Evolutionary conservation across 2,888 invertebrate genomes (phyloP), one percentile per base, ranked within the genome.

Genomic region (Eupithecia vulgata): DNA sequence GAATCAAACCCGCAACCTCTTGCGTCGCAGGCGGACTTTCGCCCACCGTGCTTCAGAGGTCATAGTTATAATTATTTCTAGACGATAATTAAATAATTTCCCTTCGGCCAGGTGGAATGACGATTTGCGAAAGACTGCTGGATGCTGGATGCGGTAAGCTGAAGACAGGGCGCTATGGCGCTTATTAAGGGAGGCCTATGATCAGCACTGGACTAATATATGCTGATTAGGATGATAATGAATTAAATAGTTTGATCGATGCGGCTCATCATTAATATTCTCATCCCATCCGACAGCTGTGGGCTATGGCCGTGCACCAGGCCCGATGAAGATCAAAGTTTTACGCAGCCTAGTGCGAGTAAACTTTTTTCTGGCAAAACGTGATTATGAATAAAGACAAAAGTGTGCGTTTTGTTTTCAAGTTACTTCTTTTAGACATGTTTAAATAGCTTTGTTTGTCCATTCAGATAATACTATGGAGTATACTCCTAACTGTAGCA

Each of bases 401-500:
- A 48, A 48, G 8, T n/a, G 8, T 8, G n/a, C 8, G 8, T 48
- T 57, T 5, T 57, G 10, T 57, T 57, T 57, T 25, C 25, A 25
- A 25, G 57, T 12, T 25, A 12, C 57, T 13, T 4, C n/a, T 52
- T 21, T 48, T 52, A 8, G 21, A 52, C 21, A 57, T 5, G 1
- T 57, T 57, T 57, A 5, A 12, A 12, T 13, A 25, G 0, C 25
- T 25, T 12, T 57, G 12, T 57, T 57, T 52, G 21, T 57, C 25
- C 25, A 25, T 57, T 12, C 84, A 90, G 90, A 77, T 83, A 78
- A 77, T 83, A 81, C 72, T 83, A 82, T 87, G 85, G 82, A 71
- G 82, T 37, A 34, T 87, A 37, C 76, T 88, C 40, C 70, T 88
- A 67, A 76, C 80, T 34, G 72, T 83, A 8, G 77, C 75, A 71